These are phyloP conservation scores for Cryptocephalus primarius DNA, from an alignment of 2,888 invertebrate genomes.

Conservation along the genomic window DNA sequence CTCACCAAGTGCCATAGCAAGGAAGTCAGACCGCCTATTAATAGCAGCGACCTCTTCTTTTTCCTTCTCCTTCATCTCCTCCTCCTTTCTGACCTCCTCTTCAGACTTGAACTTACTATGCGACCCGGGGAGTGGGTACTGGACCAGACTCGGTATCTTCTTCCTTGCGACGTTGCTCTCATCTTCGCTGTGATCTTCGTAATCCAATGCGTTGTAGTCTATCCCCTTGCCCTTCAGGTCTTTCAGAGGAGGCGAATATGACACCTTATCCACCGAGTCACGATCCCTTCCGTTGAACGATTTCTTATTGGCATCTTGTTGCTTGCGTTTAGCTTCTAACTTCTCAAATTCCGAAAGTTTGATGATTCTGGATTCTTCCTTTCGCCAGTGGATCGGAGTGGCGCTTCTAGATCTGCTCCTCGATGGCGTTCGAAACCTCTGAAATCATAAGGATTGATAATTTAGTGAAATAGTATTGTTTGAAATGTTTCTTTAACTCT, in stretches of 20 bases:
- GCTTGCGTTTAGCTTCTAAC: constrained; percentile 54
- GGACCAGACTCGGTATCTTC: constrained; percentile 33
- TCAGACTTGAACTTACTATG: constrained; percentile 18
- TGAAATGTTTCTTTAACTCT: neutral
- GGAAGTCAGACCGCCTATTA: constrained; percentile 37
- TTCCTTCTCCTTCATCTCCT: constrained; percentile 8
- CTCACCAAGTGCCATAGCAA: constrained; percentile 42
- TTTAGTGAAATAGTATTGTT: too few relatives aligned
- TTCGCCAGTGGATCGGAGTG: constrained; percentile 92
- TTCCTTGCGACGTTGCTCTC: constrained; percentile 20
- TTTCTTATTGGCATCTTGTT: constrained; percentile 40
- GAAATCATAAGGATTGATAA: constrained; percentile 11
- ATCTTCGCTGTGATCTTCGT: constrained; percentile 42
- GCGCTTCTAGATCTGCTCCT: constrained; percentile 76
- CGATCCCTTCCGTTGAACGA: constrained; percentile 3
- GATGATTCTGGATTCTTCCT: constrained; percentile 75
- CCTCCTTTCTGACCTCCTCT: constrained; percentile 9
- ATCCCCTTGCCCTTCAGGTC: constrained; percentile 30
- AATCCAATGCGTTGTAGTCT: constrained; percentile 64
- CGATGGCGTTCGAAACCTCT: constrained; percentile 82
- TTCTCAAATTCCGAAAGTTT: constrained; percentile 73
- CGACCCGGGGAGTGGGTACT: constrained; percentile 32
- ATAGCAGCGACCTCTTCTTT: constrained; percentile 15
- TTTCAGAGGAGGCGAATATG: neutral
- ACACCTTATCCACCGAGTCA: neutral